Conservation (phyloP, 2,888 invertebrate genomes). For the Dexiosoma caninum region DNA sequence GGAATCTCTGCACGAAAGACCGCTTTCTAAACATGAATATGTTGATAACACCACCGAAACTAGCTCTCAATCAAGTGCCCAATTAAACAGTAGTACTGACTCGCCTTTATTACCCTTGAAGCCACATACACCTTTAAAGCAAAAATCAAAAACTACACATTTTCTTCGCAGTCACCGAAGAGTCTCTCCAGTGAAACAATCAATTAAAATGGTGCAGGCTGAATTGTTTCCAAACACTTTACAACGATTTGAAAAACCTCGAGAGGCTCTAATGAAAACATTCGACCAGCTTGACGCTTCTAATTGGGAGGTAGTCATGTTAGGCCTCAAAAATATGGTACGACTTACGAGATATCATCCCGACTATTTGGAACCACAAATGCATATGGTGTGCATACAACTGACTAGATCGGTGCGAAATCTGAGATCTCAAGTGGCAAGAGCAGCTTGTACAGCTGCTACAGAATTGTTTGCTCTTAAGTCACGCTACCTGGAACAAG, state of each 20-base stretch:
- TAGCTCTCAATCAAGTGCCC: conserved; percentile 69
- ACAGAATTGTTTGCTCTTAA: conserved; percentile 87
- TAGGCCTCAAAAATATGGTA: conserved; percentile 84
- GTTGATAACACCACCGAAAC: conserved; percentile 69
- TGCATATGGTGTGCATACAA: conserved; percentile 84
- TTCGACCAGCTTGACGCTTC: conserved; percentile 83
- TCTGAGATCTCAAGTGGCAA: conserved; percentile 93
- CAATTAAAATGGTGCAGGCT: conserved; percentile 71
- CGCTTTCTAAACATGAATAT: conserved; percentile 66
- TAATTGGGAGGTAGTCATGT: conserved; percentile 89
- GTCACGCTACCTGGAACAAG: conserved; percentile 82
- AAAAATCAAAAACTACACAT: conserved; percentile 75
- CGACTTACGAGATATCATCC: conserved; percentile 84
- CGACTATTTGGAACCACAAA: conserved; percentile 81
- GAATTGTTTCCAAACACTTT: conserved; percentile 75
- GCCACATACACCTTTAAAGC: conserved; percentile 71
- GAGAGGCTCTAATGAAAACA: conserved; percentile 82
- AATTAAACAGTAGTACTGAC: conserved; percentile 62
- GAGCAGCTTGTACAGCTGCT: conserved; percentile 90
- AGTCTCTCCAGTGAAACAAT: conserved; percentile 75
- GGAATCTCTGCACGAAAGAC: conserved; percentile 72
- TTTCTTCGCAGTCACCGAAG: conserved; percentile 72
- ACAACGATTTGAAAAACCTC: conserved; percentile 82
- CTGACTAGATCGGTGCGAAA: conserved; percentile 90
- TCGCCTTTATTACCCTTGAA: conserved; percentile 61